phyloP scores from a whole-genome alignment of 1,140 invertebrate species.

The Zaprionus inermis region DNA sequence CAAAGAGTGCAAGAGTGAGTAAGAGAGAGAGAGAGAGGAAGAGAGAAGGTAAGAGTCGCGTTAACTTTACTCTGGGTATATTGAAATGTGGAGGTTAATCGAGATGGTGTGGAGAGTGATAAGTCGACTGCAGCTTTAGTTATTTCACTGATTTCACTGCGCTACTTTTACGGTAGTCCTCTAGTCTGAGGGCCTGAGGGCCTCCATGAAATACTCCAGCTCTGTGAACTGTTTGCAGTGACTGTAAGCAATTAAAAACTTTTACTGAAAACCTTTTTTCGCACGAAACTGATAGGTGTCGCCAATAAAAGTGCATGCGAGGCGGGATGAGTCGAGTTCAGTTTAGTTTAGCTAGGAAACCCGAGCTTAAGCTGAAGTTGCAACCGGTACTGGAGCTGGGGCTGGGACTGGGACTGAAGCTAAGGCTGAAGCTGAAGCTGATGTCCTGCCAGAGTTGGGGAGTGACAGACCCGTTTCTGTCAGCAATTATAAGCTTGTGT shows the following conservation, averaged over 20 bases:
- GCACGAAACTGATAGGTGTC: conserved; percentile 23
- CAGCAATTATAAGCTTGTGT: conserved; percentile 26
- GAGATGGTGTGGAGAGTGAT: neutral
- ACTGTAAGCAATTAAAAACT: conserved; percentile 70
- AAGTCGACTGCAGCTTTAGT: neutral
- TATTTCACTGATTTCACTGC: neutral
- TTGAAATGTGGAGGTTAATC: conserved; percentile 1
- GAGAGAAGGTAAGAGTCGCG: neutral
- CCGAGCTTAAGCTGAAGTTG: neutral
- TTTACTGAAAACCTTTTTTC: conserved; percentile 27
- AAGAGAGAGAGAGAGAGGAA: neutral
- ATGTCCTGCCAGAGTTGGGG: neutral
- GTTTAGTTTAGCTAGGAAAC: conserved; percentile 2
- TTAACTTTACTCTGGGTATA: neutral
- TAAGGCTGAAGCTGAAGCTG: neutral
- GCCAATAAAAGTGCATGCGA: conserved; percentile 1
- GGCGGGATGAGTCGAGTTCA: neutral
- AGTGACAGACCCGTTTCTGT: conserved; percentile 26
- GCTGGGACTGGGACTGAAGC: neutral
- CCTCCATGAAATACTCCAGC: neutral
- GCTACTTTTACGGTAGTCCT: too few relatives aligned
- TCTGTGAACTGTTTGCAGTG: neutral
- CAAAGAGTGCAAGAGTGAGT: neutral
- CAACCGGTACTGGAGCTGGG: neutral
- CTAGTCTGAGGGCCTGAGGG: neutral